Base-by-base conservation (phyloP, 2,797 vertebrate genomes). In the Glyptemys insculpta region DNA sequence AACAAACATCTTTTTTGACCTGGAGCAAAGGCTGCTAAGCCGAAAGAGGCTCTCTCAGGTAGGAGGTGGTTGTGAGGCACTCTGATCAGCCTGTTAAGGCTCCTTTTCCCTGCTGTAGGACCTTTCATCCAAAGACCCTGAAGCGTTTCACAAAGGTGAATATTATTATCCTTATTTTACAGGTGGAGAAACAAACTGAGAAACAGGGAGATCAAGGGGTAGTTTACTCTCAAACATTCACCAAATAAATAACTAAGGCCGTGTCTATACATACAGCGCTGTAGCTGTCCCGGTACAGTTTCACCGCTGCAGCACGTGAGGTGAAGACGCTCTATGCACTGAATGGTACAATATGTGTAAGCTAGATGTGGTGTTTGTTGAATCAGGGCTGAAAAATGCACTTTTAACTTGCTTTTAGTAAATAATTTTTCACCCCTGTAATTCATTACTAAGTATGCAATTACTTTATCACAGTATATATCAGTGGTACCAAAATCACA, bases 141-240 rank as follows among this genome's bases (percentile, higher is more conserved):
- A 47, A 76, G 37, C 12, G 5, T 29, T 47, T 47, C 0, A 68
- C 21, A 29, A 53, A 0, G 0, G 9, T 44, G 52, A 27, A 54
- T 0, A 0, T 52, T 57, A 11, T 59, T 9, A 91, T 29, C 52
- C 81, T 34, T 52, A 0, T 78, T 86, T 52, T 65, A 65, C 31
- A 81, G 80, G 41, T 12, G 65, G 65, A 52, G 15, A 93, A 89
- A 83, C 37, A 23, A 78, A 72, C 15, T 11, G 50, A 50, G 50
- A 50, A 15, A 50, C 50, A 50, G 50, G 15, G 15, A 50, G 50
- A 16, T 50, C 50, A 1, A 50, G 50, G 50, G 14, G 12, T 56
- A 34, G 44, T 59, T 49, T n/a, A 25, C 1, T 0, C 41, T 25
- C 41, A 76, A 47, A 44, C 41, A 29, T 76, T 41, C 44, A 47